Base-by-base conservation (phyloP, 2,797 vertebrate species). In the Microctenopoma stevenorrisi region DNA sequence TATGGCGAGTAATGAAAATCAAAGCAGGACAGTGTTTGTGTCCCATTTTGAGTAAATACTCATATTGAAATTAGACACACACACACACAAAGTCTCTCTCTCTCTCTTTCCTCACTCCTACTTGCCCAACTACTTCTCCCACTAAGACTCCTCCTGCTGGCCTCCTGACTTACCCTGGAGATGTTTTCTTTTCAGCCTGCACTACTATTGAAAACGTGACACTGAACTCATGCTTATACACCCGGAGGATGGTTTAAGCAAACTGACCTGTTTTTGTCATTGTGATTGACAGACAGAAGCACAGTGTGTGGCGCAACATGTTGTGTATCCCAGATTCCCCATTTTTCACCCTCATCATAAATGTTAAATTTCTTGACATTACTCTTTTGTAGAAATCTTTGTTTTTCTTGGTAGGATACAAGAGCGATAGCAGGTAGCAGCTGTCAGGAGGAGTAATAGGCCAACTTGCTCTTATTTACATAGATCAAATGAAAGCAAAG, bases 1-100 rank as follows among this genome's bases (percentile, higher is more conserved):
- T 2, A 42, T 50, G 71, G 22, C 48, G 49, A 81, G 63, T 68
- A 73, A 82, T 84, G 58, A 64, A 83, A 82, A 81, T 54, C 58
- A 70, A 85, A 81, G 68, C 13, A 68, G 62, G 50, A 68, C 68
- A 64, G 53, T 22, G 8, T 81, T 74, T 59, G 37, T 74, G 77
- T 79, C 64, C 68, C 58, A 53, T 52, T 69, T 71, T 56, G 75
- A 59, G 85, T 85, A 86, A 89, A 88, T 90, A 85, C 77, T 84
- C 82, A 67, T n/a, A n/a, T n/a, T 87, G 78, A 88, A 91, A 86
- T 89, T 85, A 89, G 78, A 88, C 72, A 63, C 85, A 74, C 79
- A 78, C 81, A 78, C 77, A 69, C 71, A 68, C 58, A 54, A 33
- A 74, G 18, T 50, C 43, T 72, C 71, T 74, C 55, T 25, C 52